These are phyloP conservation scores for Capromys pilorides DNA, from an alignment of 2,797 vertebrate species.

Conservation along the genomic window DNA sequence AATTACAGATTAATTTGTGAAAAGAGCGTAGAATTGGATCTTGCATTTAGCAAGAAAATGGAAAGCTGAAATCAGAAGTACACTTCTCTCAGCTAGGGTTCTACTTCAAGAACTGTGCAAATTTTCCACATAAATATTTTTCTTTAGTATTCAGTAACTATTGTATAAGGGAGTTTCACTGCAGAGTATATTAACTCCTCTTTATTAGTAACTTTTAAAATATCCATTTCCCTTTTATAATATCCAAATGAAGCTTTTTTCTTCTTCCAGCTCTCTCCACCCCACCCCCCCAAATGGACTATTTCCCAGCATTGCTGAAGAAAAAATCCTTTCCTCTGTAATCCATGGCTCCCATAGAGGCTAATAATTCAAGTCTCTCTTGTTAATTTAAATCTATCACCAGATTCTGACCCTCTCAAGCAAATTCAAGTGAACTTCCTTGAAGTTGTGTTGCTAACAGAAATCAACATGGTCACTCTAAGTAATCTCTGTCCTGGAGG, in stretches of 20 bases:
- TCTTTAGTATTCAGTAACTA: slow-evolving; percentile 49
- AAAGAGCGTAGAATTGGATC: not conserved
- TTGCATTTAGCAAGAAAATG: slow-evolving; percentile 27
- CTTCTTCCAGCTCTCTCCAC: slow-evolving; percentile 72
- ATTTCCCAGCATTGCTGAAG: slow-evolving; percentile 65
- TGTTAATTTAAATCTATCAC: slow-evolving; percentile 62
- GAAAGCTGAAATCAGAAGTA: slow-evolving; percentile 6
- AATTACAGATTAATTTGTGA: slow-evolving; percentile 1
- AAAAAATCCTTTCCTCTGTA: slow-evolving; percentile 65
- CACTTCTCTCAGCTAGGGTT: slow-evolving; percentile 3
- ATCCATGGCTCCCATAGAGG: slow-evolving; percentile 51
- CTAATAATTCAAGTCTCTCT: slow-evolving; percentile 66
- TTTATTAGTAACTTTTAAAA: slow-evolving; percentile 69
- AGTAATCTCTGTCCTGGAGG: not conserved
- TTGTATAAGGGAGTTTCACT: slow-evolving; percentile 60
- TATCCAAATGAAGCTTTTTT: slow-evolving; percentile 69
- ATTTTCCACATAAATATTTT: slow-evolving; percentile 54
- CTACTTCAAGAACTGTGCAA: slow-evolving; percentile 42
- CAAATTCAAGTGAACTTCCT: slow-evolving; percentile 11
- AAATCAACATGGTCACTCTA: not conserved
- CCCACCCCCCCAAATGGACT: slow-evolving; percentile 65
- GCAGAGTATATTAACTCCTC: slow-evolving; percentile 46
- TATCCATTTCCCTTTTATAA: slow-evolving; percentile 67
- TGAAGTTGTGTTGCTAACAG: not conserved
- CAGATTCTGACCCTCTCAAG: slow-evolving; percentile 5